These are phyloP conservation scores for Tetheella fluctuosa DNA, from an alignment of 2,888 invertebrate genomes.

Conservation along the genomic window DNA sequence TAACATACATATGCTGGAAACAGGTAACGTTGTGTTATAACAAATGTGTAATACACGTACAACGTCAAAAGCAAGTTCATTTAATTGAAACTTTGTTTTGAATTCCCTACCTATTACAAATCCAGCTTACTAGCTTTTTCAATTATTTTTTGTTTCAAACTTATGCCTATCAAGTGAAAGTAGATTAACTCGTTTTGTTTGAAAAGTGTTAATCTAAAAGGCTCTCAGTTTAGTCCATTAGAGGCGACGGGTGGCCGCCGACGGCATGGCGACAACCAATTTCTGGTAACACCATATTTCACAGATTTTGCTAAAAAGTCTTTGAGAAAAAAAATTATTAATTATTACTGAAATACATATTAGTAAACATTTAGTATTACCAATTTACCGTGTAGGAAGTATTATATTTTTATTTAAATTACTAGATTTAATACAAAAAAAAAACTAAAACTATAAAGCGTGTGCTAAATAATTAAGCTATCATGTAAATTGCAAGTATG, in stretches of 20 bases:
- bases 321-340: background rate
- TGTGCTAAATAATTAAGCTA: background rate
- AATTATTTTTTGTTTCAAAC: background rate
- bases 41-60: no score
- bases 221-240: constrained; percentile 52
- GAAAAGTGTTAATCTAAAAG: constrained; percentile 56
- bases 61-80: no score
- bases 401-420: no score
- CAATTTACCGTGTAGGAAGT: no score
- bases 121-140: background rate
- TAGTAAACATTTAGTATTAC: no score
- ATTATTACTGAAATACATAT: no score
- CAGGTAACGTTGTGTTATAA: no score
- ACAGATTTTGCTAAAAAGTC: constrained; percentile 9
- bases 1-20: no score
- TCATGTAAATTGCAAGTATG: background rate
- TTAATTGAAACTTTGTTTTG: background rate
- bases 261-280: constrained; percentile 23
- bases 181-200: constrained; percentile 39
- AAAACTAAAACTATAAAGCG: background rate
- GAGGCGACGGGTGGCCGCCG: constrained; percentile 48
- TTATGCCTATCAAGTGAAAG: background rate
- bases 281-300: constrained; percentile 27
- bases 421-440: no score
- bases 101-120: background rate